Base-by-base conservation (phyloP, 2,888 invertebrate species). In the Sycophila texana region DNA sequence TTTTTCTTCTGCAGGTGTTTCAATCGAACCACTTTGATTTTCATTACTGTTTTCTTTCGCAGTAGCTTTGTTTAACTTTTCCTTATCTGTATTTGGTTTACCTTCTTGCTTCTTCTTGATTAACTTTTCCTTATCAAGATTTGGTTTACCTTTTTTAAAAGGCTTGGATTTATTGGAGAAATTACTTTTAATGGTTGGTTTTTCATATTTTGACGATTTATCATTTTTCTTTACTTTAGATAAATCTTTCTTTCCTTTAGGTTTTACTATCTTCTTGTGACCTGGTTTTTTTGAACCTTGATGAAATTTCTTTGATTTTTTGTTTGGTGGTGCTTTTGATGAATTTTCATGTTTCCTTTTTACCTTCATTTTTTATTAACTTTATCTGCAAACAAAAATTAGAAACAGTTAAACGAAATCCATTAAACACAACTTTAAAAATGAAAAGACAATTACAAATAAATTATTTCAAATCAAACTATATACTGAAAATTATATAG, bases 1-100 rank as follows among this genome's bases (percentile, higher is more conserved):
- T 90, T 95, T 91, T 74, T 90, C 89, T 0, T 57, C 74, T 39
- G 0, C 39, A 12, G 78, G 26, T 65, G 78, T 83, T 26, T 82
- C 63, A 18, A 47, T 63, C 61, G 39, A 39, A 39, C 83, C 79
- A 74, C 67, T 77, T 1, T 61, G 47, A 39, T 18, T 57, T 57
- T 71, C 66, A 72, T 78, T 78, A 26, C 13, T 58, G 13, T 71
- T 79, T 57, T 76, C 39, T 39, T 39, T 39, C 1, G 7, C 39
- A 1, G 7, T 67, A 51, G 22, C 1, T 81, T 74, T 30, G 83
- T 84, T 26, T 73, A 65, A 55, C 26, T 79, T 77, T 14, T 77
- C 76, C 30, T 77, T 61, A 26, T 60, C 71, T 1, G 57, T 16
- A 49, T 75, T 75, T 61, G 75, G 75, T 74, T 66, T 55, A 13